Base-by-base conservation (phyloP, 2,113 vertebrate species). In the Ceratotherium simum region DNA sequence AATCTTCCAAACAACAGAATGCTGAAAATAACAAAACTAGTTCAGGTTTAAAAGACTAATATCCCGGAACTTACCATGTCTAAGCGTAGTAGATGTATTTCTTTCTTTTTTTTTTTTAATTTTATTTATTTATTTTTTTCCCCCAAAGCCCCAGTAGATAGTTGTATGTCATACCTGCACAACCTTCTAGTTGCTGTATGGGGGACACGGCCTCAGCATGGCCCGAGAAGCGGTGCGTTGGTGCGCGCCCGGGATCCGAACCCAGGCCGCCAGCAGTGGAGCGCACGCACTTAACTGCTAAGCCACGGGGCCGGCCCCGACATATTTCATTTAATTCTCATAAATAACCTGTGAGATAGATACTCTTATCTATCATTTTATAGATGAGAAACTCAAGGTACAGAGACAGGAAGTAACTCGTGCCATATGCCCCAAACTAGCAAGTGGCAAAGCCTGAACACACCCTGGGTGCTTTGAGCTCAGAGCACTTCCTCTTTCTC, bases 281-380 rank as follows among this genome's bases (percentile, higher is more conserved):
- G 42, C 42, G 5, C 42, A 42, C 42, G 4, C 42, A 42, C 42
- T 42, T 42, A 42, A 42, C 42, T 5, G 5, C 42, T 42, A 42
- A 42, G 42, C 42, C 42, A 42, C 42, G 42, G 42, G 42, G 42
- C 42, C 42, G 42, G 42, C 42, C 42, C 42, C 42, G 46, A 60
- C 8, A 42, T 56, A 48, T 48, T 62, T 96, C 78, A 97, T 69
- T 97, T 90, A 95, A 87, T 87, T 91, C 18, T 90, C 27, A 86
- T 46, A 82, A 90, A 73, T 56, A 65, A 33, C 18, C 36, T 56
- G 16, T 72, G 67, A 67, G 16, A 83, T 20, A 46, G 67, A 83
- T 60, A 39, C 20, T 76, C 14, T 73, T 25, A 13, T 79, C 25
- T 70, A 14, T 29, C 13, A n/a, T 90, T 70, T 73, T 82, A 79